phyloP scores from a whole-genome alignment of 2,888 invertebrate genomes.

The Philereme transversata region DNA sequence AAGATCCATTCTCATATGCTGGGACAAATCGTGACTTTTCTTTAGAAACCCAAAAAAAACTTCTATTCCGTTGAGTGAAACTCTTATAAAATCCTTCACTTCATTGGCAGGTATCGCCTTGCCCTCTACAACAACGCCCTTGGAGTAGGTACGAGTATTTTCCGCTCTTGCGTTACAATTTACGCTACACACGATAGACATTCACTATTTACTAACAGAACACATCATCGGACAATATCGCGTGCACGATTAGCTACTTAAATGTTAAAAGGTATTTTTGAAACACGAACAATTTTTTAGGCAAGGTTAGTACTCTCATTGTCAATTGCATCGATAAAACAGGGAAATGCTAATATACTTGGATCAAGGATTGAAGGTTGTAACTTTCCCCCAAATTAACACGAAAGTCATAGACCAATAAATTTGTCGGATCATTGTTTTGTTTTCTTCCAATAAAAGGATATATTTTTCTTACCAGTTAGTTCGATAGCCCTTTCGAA shows the following conservation, averaged over 20 bases:
- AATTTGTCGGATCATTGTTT: too few species aligned
- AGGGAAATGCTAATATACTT: too few species aligned
- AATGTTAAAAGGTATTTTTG: constrained; percentile 6
- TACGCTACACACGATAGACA: constrained; percentile 15
- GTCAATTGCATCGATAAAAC: too few species aligned
- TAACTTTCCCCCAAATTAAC: too few species aligned
- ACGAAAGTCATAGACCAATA: too few species aligned
- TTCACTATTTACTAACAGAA: constrained; percentile 18
- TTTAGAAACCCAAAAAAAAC: neutral
- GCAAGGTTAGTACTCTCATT: too few species aligned
- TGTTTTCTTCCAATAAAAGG: too few species aligned
- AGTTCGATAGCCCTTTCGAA: constrained; percentile 95
- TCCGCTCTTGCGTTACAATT: constrained; percentile 20
- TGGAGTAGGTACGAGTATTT: constrained; percentile 1
- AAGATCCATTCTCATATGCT: too few species aligned
- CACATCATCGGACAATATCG: constrained; percentile 10
- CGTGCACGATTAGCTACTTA: constrained; percentile 14
- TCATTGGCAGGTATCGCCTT: neutral
- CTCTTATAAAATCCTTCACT: constrained; percentile 3
- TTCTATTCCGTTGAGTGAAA: constrained; percentile 12
- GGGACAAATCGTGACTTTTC: too few species aligned
- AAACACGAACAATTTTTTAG: too few species aligned
- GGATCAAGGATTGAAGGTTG: too few species aligned
- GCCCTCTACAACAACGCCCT: constrained; percentile 10
- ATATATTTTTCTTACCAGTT: constrained; percentile 82